These are phyloP conservation scores for Prunella strophiata DNA, from an alignment of 2,797 vertebrate species.

Conservation along the genomic window DNA sequence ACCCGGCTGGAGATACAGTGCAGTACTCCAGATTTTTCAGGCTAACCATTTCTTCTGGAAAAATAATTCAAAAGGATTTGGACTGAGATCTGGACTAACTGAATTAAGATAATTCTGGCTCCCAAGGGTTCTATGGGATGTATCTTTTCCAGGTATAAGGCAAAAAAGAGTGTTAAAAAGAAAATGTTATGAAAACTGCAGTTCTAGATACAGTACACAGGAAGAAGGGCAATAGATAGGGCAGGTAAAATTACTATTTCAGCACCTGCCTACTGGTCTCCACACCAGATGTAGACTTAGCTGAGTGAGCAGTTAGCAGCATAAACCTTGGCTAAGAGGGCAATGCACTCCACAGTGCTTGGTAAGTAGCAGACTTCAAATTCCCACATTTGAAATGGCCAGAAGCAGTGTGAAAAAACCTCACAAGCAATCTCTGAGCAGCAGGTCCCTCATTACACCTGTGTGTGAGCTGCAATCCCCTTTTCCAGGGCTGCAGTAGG, in stretches of 20 bases:
- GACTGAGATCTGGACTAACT: background rate
- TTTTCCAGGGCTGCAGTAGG: background rate
- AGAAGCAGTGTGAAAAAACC: background rate
- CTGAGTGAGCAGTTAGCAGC: background rate
- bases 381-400: background rate
- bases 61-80: slow-evolving; percentile 26
- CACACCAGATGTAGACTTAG: background rate
- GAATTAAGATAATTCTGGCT: background rate
- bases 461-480: background rate
- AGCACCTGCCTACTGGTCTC: background rate
- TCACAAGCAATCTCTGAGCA: background rate
- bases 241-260: background rate
- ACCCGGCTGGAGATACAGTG: background rate
- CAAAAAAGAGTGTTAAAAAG: background rate
- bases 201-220: background rate
- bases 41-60: slow-evolving; percentile 5
- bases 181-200: background rate
- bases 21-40: slow-evolving; percentile 18
- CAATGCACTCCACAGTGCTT: background rate
- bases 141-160: background rate
- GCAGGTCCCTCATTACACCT: background rate
- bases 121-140: background rate
- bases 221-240: background rate
- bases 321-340: background rate
- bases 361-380: background rate